Percentiles rank a stretch among this genome's conserved stretches.
Conservation (phyloP, 2,113 vertebrate species). For the Leiothrix lutea region DNA sequence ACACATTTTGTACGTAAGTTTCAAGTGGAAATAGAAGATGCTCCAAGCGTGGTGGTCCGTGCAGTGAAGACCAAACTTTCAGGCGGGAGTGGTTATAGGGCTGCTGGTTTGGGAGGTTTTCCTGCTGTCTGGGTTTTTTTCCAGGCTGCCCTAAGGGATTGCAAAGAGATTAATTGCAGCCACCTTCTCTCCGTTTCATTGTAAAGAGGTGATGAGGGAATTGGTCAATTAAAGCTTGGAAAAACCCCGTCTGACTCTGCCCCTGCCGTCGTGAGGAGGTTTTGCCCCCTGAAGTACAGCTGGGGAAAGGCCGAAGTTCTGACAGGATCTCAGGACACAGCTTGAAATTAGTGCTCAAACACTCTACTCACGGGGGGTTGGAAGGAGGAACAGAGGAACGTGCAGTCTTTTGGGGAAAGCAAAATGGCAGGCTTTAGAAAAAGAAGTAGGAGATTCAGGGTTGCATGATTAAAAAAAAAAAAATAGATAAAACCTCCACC, state of each 20-base stretch:
- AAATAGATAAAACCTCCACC: not conserved
- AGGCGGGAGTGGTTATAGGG: not conserved
- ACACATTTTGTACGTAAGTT: accelerated
- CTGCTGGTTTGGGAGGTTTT: not conserved
- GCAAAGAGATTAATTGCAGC: not conserved
- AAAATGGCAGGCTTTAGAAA: not conserved
- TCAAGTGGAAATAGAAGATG: not conserved
- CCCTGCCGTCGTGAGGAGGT: accelerated
- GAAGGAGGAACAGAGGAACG: not conserved
- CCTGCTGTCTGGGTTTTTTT: not conserved
- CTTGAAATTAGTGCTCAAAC: not conserved
- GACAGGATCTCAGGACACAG: not conserved
- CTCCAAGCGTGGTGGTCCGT: accelerated
- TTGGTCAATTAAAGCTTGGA: not conserved
- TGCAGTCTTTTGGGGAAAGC: not conserved
- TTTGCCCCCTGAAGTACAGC: accelerated
- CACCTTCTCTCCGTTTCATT: accelerated
- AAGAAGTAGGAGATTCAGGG: accelerated
- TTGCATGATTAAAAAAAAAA: not conserved
- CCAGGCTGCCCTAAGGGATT: not conserved
- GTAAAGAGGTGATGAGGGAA: not conserved
- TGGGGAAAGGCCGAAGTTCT: not conserved
- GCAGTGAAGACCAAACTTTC: not conserved
- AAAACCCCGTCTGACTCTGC: not conserved
- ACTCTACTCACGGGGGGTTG: accelerated